A percentile compares a stretch with the other conserved stretches of the same genome.
Evolutionary conservation across 1,140 invertebrate species (phyloP).

Genomic region (Bicyclus anynana): DNA sequence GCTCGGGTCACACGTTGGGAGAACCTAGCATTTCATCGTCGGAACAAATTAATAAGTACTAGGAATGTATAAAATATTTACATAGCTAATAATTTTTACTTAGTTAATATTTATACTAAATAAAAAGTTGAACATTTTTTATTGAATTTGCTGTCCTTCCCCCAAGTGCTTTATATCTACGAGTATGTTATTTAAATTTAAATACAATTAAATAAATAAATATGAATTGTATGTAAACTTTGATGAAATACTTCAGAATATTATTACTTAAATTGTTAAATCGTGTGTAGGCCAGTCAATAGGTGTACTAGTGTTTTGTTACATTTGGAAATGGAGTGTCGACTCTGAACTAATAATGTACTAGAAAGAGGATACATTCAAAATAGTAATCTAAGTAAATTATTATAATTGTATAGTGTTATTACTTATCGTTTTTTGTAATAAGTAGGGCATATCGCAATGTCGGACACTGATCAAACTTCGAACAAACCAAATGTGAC

Average conservation of each 20-base stretch:
- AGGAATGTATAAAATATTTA: slow-evolving; percentile 76
- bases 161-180: slow-evolving; percentile 78
- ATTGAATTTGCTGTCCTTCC: slow-evolving; percentile 79
- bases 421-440: not conserved
- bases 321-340: slow-evolving; percentile 33
- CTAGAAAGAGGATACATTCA: not conserved
- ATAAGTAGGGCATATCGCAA: not conserved
- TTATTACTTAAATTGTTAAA: slow-evolving; percentile 68
- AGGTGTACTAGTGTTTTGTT: slow-evolving; percentile 39
- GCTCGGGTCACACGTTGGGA: slow-evolving; percentile 62
- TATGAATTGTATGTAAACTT: slow-evolving; percentile 73
- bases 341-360: not conserved
- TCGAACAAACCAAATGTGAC: slow-evolving; percentile 44
- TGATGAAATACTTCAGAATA: slow-evolving; percentile 70
- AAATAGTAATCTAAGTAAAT: not conserved
- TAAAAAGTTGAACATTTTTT: slow-evolving; percentile 76
- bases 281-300: slow-evolving; percentile 58
- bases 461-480: too few species aligned
- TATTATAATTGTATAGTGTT: not conserved
- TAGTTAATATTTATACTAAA: slow-evolving; percentile 73
- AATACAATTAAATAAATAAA: slow-evolving; percentile 74
- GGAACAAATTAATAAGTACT: slow-evolving; percentile 64
- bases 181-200: slow-evolving; percentile 71
- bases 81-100: slow-evolving; percentile 76
- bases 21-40: slow-evolving; percentile 71